phyloP scores from a whole-genome alignment of 2,797 vertebrate species.

The Chelon auratus region DNA sequence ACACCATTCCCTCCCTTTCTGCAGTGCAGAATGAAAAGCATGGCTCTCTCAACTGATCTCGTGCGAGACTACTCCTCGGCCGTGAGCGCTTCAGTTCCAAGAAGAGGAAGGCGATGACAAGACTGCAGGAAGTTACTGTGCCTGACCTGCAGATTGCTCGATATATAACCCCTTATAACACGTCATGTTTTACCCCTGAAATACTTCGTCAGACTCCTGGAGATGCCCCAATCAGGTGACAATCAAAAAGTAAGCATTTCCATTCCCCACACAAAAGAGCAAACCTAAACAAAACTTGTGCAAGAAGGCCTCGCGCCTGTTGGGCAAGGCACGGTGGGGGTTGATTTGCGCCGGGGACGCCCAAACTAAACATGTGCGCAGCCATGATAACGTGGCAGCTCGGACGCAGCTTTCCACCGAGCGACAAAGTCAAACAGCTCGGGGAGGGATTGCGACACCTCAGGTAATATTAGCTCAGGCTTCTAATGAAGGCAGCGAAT shows the following conservation, averaged over 20 bases:
- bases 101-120: too few species aligned
- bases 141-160: too few species aligned
- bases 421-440: conserved; percentile 2
- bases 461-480: conserved; percentile 12
- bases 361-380: conserved; percentile 45
- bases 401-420: not conserved
- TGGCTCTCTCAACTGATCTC: too few species aligned
- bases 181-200: too few species aligned
- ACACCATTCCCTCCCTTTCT: too few species aligned
- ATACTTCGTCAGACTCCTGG: too few species aligned
- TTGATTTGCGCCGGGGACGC: conserved; percentile 9
- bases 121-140: too few species aligned
- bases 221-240: not conserved
- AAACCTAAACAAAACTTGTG: not conserved
- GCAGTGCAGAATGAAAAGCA: too few species aligned
- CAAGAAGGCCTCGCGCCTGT: not conserved
- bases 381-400: conserved; percentile 34
- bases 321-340: not conserved
- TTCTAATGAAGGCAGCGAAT: conserved; percentile 19
- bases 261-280: not conserved
- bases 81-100: too few species aligned
- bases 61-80: too few species aligned
- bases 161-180: too few species aligned
- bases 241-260: not conserved
- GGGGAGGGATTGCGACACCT: not conserved